Evolutionary conservation across 2,797 vertebrate species (phyloP), one percentile per base, ranked within the genome.

Genomic region (Amniataba percoides): DNA sequence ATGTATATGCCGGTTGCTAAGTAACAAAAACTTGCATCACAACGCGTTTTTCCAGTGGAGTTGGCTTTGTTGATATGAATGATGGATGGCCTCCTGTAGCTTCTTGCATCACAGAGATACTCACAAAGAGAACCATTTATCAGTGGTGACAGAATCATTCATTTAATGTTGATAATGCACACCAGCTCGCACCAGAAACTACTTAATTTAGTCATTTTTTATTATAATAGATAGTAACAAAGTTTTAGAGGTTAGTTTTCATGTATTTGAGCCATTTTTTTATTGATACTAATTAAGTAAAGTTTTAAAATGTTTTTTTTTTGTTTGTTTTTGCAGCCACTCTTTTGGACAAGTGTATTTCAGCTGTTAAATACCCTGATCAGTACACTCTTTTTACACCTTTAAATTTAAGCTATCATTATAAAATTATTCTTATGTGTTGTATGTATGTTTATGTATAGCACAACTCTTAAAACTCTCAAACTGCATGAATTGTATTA

Each of bases 1-100:
- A 34, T 43, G 15, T 66, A 31, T 27, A 3, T 34, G 31, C 14
- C 39, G 8, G 23, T 4, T 4, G 34, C 25, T 46, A 68, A 68
- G 10, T 2, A 3, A 52, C 9, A 25, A 42, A 51, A 43, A 21
- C 23, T 11, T 16, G 36, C 16, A 45, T 9, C 25, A 11, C 14
- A 43, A 15, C 16, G 42, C 31, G 14, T 45, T 52, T n/a, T 45
- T 40, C 16, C 16, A 46, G 27, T n/a, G 0, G 4, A 71, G 19
- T 45, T 78, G 7, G 53, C 61, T 60, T 68, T 61, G 15, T 49
- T 49, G 18, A 62, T 14, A 68, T 74, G n/a, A 62, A 74, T 56
- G 58, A 69, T 27, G n/a, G 16, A 74, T 69, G 23, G 19, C 39
- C 65, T 56, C 45, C 9, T 52, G 23, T 18, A 45, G 62, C 40